Conservation (phyloP, 2,113 vertebrate genomes). For the Eira barbara region DNA sequence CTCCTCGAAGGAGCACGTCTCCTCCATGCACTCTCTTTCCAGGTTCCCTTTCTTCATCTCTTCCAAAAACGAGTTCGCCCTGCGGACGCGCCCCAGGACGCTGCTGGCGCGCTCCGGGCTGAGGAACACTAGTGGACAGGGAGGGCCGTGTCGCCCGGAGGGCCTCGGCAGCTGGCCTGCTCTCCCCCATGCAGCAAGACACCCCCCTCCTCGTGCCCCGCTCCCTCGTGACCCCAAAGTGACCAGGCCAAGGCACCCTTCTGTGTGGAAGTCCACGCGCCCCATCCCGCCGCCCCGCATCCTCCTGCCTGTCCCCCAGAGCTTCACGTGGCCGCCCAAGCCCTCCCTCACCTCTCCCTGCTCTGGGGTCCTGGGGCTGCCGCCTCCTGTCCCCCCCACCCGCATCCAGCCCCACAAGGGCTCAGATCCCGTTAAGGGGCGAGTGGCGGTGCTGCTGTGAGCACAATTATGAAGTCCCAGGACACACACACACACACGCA, state of each 20-base stretch:
- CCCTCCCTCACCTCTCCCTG: neutral
- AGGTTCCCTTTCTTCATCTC: constrained; percentile 88
- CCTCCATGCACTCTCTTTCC: constrained; percentile 93
- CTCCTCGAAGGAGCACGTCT: constrained; percentile 91
- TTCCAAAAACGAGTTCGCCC: constrained; percentile 88
- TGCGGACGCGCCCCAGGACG: constrained; percentile 84
- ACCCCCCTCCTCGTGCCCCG: neutral
- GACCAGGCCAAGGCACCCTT: neutral
- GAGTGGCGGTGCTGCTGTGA: neutral
- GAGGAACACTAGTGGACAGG: constrained; percentile 86
- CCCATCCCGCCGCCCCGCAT: fast-evolving
- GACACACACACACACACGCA: neutral
- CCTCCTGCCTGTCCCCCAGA: neutral
- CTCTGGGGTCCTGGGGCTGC: neutral
- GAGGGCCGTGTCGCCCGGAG: neutral
- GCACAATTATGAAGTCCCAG: neutral
- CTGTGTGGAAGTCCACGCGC: neutral
- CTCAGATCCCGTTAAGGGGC: neutral
- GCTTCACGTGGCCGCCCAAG: neutral
- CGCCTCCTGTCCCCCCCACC: neutral
- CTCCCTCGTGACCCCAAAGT: neutral
- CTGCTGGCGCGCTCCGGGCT: constrained; percentile 79
- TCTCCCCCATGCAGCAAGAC: no score
- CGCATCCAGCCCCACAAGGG: fast-evolving
- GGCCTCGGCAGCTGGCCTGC: neutral